Conservation (phyloP, 2,797 vertebrate genomes). For the Gila robusta region DNA sequence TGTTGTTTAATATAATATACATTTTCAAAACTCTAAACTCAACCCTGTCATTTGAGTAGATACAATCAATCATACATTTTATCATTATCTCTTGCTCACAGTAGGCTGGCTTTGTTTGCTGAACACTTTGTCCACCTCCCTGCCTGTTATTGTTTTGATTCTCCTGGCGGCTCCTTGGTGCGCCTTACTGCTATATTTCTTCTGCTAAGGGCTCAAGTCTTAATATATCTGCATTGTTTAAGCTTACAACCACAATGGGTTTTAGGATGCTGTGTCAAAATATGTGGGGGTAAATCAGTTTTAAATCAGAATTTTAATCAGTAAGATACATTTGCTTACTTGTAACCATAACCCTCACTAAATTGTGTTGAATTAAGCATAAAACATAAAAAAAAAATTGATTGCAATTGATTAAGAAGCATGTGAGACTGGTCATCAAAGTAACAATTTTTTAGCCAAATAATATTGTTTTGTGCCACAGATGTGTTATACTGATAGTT, state of each 20-base stretch:
- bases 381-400: background rate
- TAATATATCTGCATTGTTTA: constrained; percentile 49
- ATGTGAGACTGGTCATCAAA: background rate
- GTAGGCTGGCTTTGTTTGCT: constrained; percentile 59
- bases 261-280: background rate
- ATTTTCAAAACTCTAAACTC: constrained; percentile 1
- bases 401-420: too few relatives aligned
- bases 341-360: background rate
- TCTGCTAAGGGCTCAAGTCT: constrained; percentile 26
- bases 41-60: background rate
- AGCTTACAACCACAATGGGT: background rate
- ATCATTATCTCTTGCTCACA: constrained; percentile 16
- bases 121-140: constrained; percentile 58
- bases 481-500: background rate
- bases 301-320: too few relatives aligned
- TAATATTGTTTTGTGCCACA: background rate
- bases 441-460: background rate
- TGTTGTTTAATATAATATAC: background rate
- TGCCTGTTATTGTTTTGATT: constrained; percentile 60
- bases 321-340: background rate
- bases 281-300: too few relatives aligned
- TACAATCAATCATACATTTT: constrained; percentile 1
- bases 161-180: constrained; percentile 42
- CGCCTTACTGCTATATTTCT: constrained; percentile 46
- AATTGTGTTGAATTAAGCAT: background rate